Base-by-base conservation (phyloP, 2,797 vertebrate genomes). In the Eospalax fontanierii region DNA sequence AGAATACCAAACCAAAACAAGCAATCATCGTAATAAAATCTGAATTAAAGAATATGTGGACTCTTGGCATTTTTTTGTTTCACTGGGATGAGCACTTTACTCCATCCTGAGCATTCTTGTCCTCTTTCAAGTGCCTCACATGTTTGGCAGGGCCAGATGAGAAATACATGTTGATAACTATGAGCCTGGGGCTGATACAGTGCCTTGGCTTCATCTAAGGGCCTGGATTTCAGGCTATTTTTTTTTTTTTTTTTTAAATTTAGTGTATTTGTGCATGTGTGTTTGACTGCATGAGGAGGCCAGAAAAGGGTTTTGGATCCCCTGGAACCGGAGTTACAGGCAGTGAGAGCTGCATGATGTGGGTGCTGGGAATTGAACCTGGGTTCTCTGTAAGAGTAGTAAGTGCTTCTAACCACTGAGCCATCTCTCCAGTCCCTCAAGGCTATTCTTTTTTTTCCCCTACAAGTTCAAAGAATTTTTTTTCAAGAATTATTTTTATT, bases 401-500 rank as follows among this genome's bases (percentile, higher is more conserved):
- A 54, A 54, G 50, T 54, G 50, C 50, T 10, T 15, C 50, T 54
- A 54, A 54, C 12, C 50, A 54, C 50, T 54, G 50, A 54, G 50
- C 50, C 50, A 54, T 54, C 50, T 54, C 50, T 54, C 14, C 50
- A 54, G 12, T 12, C 50, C 50, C 50, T 74, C 28, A 78, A 76
- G 76, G 18, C 18, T 18, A 30, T 75, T 82, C 38, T 75, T 76
- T 68, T 83, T n/a, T 19, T 6, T 84, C 35, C 78, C 90, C 70
- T 22, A 54, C 30, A 33, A 38, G 5, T 22, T 66, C 28, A 73
- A 16, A n/a, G n/a, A 15, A 57, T 16, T 54, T 21, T 54, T 74
- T n/a, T 8, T 30, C 16, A 78, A 15, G 75, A 74, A 82, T 87
- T 80, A 43, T 80, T 83, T 87, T 82, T 63, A 65, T 92, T 86